Percentiles rank a stretch among this genome's conserved stretches.
These are phyloP conservation scores for Pyrocoelia pectoralis DNA, from an alignment of 2,888 invertebrate genomes.

Conservation along the genomic window DNA sequence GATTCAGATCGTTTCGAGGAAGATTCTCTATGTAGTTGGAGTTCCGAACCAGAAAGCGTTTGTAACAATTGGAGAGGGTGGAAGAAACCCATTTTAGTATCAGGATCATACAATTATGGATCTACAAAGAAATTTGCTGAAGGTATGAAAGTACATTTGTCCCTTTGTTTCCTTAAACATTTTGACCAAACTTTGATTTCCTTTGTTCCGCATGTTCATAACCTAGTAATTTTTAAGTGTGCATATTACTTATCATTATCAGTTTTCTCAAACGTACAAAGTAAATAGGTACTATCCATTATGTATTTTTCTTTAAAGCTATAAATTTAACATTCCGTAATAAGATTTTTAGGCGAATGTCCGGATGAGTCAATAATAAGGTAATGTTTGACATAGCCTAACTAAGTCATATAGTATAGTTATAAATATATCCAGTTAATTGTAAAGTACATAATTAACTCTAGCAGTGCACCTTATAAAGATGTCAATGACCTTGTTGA, in stretches of 20 bases:
- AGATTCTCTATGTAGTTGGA: constrained; percentile 97
- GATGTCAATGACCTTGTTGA: constrained; percentile 5
- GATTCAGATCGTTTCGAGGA: constrained; percentile 98
- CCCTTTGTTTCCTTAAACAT: constrained; percentile 15
- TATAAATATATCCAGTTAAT: constrained; percentile 1
- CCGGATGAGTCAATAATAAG: not conserved
- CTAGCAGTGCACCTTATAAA: constrained; percentile 2
- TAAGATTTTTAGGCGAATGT: too few relatives aligned
- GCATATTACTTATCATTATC: too few relatives aligned
- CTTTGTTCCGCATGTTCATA: not conserved
- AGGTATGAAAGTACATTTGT: constrained; percentile 53
- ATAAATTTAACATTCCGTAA: too few relatives aligned
- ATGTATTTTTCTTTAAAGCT: too few relatives aligned
- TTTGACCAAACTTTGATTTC: not conserved
- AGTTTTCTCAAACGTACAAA: too few relatives aligned
- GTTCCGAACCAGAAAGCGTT: constrained; percentile 94
- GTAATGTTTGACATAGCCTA: not conserved
- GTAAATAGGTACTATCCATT: too few relatives aligned
- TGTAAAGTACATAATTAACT: constrained; percentile 1
- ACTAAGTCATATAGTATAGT: not conserved
- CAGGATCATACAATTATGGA: constrained; percentile 55
- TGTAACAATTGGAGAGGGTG: constrained; percentile 99
- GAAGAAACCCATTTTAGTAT: constrained; percentile 77
- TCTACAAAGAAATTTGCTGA: constrained; percentile 61
- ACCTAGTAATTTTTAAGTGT: not conserved